These are phyloP conservation scores for Lysandra bellargus DNA, from an alignment of 2,888 invertebrate genomes.

Conservation along the genomic window DNA sequence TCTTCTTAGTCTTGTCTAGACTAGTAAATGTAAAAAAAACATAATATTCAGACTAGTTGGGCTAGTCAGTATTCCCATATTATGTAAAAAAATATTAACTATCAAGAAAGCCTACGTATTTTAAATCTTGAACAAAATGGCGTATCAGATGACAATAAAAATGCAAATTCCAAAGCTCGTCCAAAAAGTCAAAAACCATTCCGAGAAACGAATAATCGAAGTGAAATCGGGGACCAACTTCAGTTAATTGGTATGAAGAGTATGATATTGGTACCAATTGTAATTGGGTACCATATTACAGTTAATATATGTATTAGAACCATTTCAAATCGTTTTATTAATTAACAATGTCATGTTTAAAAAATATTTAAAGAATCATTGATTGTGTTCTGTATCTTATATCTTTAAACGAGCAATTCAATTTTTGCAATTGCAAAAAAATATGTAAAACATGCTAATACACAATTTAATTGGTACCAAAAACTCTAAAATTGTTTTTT, in stretches of 20 bases:
- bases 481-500: not conserved
- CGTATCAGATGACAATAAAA: conserved; percentile 28
- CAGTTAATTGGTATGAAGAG: not conserved
- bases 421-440: not conserved
- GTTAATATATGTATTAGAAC: too few relatives aligned
- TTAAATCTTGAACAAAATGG: not conserved
- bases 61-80: too few relatives aligned
- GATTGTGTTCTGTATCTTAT: too few relatives aligned
- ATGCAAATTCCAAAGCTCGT: conserved; percentile 11
- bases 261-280: conserved; percentile 26
- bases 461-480: not conserved
- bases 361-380: too few relatives aligned
- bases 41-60: too few relatives aligned
- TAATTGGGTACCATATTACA: conserved; percentile 19
- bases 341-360: too few relatives aligned
- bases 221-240: conserved; percentile 7
- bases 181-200: conserved; percentile 7
- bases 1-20: too few relatives aligned
- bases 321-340: too few relatives aligned
- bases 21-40: too few relatives aligned
- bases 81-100: too few relatives aligned
- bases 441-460: not conserved
- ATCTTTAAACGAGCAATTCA: too few relatives aligned
- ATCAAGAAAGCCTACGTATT: conserved; percentile 1
- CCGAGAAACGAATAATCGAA: conserved; percentile 17